These are phyloP conservation scores for Elysia crispata DNA, from an alignment of 2,888 invertebrate genomes.

Conservation along the genomic window DNA sequence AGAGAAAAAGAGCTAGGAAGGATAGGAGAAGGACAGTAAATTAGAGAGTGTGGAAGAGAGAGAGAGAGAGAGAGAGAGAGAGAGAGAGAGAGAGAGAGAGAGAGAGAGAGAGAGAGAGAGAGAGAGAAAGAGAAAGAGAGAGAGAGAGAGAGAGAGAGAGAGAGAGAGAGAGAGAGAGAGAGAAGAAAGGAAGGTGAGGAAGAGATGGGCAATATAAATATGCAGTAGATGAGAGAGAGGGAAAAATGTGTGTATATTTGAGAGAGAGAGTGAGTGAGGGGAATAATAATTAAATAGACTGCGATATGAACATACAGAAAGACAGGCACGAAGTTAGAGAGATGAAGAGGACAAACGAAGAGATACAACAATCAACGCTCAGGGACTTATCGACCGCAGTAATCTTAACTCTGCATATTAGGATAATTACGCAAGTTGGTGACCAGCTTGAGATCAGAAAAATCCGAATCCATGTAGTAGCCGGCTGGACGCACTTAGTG, in stretches of 20 bases:
- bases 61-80: conserved; percentile 17
- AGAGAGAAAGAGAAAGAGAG: conserved; percentile 40
- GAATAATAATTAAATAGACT: no score
- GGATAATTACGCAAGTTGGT: no score
- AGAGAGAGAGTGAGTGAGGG: conserved; percentile 36
- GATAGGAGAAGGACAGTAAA: not conserved
- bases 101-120: conserved; percentile 42
- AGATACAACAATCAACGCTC: not conserved
- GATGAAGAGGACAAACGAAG: not conserved
- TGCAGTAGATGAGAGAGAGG: no score
- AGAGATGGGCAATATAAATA: no score
- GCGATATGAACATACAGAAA: no score
- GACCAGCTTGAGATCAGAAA: no score
- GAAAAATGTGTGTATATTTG: no score
- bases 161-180: no score
- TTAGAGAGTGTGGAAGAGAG: not conserved
- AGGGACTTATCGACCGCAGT: not conserved
- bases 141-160: not conserved
- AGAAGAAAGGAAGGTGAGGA: no score
- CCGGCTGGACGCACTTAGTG: no score
- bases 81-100: conserved; percentile 26
- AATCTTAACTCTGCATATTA: not conserved
- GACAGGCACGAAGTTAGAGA: no score
- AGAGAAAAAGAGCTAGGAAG: not conserved
- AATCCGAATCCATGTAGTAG: no score